These are phyloP conservation scores for Battus philenor DNA, from an alignment of 1,140 invertebrate genomes.

Conservation along the genomic window DNA sequence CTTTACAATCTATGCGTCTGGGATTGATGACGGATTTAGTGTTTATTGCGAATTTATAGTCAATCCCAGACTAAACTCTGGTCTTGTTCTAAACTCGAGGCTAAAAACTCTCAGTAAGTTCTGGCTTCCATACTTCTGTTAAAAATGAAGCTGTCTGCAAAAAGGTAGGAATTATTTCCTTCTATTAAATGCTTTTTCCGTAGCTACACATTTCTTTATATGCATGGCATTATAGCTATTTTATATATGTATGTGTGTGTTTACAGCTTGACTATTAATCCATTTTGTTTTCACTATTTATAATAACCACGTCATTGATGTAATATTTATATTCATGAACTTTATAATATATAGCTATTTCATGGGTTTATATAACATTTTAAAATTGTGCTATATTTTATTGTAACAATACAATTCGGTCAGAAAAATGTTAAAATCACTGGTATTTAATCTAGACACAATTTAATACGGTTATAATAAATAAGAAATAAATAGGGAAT, in stretches of 20 bases:
- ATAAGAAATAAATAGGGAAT: neutral
- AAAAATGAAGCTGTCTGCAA: slow-evolving; percentile 1
- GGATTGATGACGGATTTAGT: neutral
- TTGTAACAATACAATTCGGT: no score
- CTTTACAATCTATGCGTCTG: neutral
- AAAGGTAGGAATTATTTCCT: slow-evolving; percentile 10
- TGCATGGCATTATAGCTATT: slow-evolving; percentile 1
- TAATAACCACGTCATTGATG: slow-evolving; percentile 5
- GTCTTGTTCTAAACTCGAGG: slow-evolving; percentile 1
- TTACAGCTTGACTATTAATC: neutral
- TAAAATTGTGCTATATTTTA: no score
- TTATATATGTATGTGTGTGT: slow-evolving; percentile 10
- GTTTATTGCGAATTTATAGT: neutral
- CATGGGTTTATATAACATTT: no score
- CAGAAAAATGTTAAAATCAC: no score
- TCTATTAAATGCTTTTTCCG: slow-evolving; percentile 1
- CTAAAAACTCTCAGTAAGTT: slow-evolving; percentile 11
- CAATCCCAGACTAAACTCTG: slow-evolving; percentile 4
- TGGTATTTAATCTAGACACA: no score
- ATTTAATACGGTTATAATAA: no score
- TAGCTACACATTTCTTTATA: slow-evolving; percentile 4
- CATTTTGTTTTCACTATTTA: slow-evolving; percentile 6
- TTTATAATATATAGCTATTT: no score
- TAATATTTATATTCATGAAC: no score
- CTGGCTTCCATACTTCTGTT: slow-evolving; percentile 2